phyloP scores from a whole-genome alignment of 2,888 invertebrate genomes.

The Perdita meconis region DNA sequence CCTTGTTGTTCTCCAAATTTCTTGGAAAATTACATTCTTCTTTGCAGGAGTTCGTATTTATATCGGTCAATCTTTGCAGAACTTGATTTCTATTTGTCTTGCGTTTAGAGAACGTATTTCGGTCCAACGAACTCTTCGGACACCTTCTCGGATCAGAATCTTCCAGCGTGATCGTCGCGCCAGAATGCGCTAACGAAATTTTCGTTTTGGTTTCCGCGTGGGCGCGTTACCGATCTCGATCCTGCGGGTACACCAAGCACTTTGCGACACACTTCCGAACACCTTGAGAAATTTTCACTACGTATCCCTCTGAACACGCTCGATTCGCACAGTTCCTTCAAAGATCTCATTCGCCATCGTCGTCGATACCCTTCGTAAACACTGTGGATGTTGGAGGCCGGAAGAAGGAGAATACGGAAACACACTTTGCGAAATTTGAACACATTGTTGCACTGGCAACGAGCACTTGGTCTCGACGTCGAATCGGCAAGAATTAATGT shows the following conservation, averaged over 20 bases:
- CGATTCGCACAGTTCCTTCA: not conserved
- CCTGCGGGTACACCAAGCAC: conserved; percentile 50
- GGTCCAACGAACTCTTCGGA: no score
- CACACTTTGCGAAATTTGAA: conserved; percentile 11
- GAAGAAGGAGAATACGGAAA: not conserved
- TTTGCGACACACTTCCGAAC: conserved; percentile 61
- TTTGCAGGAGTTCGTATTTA: no score
- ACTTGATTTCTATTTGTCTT: no score
- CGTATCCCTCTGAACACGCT: not conserved
- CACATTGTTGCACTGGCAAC: conserved; percentile 24
- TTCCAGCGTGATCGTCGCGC: not conserved
- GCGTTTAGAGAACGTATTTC: no score
- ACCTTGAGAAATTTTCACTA: conserved; percentile 47
- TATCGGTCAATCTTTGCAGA: no score
- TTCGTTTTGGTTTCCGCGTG: conserved; percentile 38
- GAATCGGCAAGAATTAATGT: not conserved
- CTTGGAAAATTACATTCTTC: no score
- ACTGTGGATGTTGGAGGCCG: not conserved
- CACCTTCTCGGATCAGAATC: no score
- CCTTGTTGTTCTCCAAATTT: no score
- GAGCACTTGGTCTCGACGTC: not conserved
- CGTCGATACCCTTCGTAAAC: not conserved
- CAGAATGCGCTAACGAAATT: conserved; percentile 27
- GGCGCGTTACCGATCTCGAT: conserved; percentile 42
- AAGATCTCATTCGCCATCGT: conserved; percentile 5